Conservation (phyloP, 1,140 invertebrate species). For the Adelges cooleyi region DNA sequence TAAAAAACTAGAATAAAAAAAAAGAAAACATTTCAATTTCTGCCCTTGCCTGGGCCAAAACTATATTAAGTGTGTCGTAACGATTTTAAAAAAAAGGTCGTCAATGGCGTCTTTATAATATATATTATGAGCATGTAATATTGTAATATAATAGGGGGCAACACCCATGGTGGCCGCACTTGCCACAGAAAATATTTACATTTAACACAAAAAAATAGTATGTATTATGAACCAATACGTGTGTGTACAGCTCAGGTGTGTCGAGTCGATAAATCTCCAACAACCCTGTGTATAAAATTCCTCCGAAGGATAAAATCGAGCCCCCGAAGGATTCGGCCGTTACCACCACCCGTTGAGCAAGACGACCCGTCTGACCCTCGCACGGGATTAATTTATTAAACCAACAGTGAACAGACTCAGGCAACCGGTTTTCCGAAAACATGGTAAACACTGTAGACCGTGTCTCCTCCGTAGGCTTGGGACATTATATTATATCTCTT, state of each 20-base stretch:
- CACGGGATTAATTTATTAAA: constrained; percentile 25
- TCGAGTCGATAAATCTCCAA: not conserved
- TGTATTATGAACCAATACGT: not conserved
- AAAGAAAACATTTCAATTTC: too few species aligned
- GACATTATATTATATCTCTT: not conserved
- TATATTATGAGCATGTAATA: too few species aligned
- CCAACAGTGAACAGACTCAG: not conserved
- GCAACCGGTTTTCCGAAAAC: not conserved
- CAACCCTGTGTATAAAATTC: constrained; percentile 5
- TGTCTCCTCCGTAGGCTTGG: not conserved
- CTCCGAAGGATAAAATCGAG: not conserved
- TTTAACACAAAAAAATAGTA: not conserved
- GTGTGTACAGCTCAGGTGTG: constrained; percentile 5
- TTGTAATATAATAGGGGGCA: not conserved
- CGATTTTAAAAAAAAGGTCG: too few species aligned
- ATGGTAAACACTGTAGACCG: constrained; percentile 2
- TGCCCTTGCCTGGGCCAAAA: too few species aligned
- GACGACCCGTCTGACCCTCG: not conserved
- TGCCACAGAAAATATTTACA: constrained; percentile 8
- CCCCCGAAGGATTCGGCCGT: not conserved
- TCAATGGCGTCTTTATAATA: too few species aligned
- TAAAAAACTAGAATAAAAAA: too few species aligned
- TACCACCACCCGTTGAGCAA: constrained; percentile 4
- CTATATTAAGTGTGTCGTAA: too few species aligned
- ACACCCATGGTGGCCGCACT: too few species aligned